Conservation (phyloP, 2,797 vertebrate genomes). For the Pagetopsis macropterus region DNA sequence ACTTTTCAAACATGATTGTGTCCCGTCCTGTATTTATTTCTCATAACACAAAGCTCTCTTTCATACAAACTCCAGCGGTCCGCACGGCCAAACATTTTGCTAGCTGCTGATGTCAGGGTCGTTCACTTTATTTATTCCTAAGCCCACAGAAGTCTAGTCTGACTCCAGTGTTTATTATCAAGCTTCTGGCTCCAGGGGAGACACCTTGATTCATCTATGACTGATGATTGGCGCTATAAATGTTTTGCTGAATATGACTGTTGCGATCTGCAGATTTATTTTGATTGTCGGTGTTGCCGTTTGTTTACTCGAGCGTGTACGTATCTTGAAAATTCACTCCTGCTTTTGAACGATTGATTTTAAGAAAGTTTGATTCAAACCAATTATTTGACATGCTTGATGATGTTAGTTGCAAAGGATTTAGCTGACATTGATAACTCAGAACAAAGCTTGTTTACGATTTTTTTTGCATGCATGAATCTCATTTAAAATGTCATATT, state of each 20-base stretch:
- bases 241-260: constrained; percentile 45
- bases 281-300: constrained; percentile 45
- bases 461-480: constrained; percentile 44
- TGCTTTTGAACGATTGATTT: constrained; percentile 52
- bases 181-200: constrained; percentile 52
- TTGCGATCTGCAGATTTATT: constrained; percentile 49
- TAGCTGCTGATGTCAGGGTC: constrained; percentile 72
- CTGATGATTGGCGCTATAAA: constrained; percentile 53
- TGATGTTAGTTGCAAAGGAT: constrained; percentile 16
- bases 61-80: constrained; percentile 56
- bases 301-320: constrained; percentile 38
- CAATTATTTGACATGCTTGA: constrained; percentile 6
- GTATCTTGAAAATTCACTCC: constrained; percentile 37
- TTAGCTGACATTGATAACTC: constrained; percentile 12
- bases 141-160: constrained; percentile 67
- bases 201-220: constrained; percentile 64
- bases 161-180: constrained; percentile 71
- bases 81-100: constrained; percentile 67
- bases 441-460: constrained; percentile 41
- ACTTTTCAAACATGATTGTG: constrained; percentile 61
- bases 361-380: constrained; percentile 20
- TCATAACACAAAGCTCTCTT: constrained; percentile 74
- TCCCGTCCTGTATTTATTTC: constrained; percentile 70
- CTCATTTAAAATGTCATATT: constrained; percentile 39
- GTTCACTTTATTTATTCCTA: constrained; percentile 77